Percentiles rank a stretch among this genome's conserved stretches.
These are phyloP conservation scores for Microhierax caerulescens DNA, from an alignment of 2,797 vertebrate genomes.

Conservation along the genomic window DNA sequence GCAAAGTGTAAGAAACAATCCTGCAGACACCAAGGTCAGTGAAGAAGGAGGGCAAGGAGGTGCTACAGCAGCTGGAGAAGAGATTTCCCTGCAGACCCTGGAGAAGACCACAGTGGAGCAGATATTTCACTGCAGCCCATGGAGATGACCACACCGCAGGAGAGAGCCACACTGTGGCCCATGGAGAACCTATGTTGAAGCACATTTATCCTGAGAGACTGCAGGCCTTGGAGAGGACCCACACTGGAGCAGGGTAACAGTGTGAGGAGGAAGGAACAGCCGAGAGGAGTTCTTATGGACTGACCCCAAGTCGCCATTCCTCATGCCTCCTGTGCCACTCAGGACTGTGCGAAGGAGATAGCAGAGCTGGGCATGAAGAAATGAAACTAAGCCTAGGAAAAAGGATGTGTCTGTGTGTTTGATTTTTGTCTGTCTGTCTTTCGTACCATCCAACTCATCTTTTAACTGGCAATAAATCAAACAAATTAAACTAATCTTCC, in stretches of 20 bases:
- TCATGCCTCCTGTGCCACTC: accelerated
- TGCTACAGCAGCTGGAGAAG: too few relatives aligned
- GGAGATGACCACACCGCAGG: neutral
- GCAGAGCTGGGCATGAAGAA: neutral
- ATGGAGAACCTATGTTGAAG: neutral
- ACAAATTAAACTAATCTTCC: neutral
- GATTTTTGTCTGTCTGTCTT: neutral
- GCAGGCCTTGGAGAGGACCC: too few relatives aligned
- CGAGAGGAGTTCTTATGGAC: neutral
- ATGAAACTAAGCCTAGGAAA: neutral
- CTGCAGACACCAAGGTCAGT: too few relatives aligned
- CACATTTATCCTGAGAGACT: neutral
- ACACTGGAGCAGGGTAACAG: neutral
- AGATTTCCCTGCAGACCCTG: too few relatives aligned
- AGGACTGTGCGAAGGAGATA: neutral
- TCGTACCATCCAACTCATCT: neutral
- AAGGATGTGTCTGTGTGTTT: too few relatives aligned
- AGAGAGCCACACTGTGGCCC: neutral
- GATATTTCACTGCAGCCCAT: neutral
- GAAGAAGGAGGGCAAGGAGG: too few relatives aligned
- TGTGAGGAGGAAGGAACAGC: neutral
- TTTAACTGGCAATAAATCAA: neutral
- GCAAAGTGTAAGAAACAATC: too few relatives aligned
- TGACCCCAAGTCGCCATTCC: neutral
- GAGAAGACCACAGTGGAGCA: neutral